A percentile compares a stretch with the other conserved stretches of the same genome.
Evolutionary conservation across 2,113 vertebrate genomes (phyloP).

Genomic region (Oreotragus oreotragus): DNA sequence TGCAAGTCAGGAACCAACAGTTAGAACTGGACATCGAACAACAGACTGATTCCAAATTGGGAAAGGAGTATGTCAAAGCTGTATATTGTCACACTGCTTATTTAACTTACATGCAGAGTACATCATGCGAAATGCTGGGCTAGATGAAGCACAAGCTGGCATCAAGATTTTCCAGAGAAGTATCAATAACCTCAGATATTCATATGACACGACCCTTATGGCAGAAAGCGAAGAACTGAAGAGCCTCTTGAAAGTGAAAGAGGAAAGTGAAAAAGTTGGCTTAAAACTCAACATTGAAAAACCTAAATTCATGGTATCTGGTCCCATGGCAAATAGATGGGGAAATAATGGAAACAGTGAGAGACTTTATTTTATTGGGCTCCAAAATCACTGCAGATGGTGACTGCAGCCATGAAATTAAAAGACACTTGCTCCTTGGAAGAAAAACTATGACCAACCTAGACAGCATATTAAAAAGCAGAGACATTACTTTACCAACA

Average conservation of each 20-base stretch:
- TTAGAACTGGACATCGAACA: neutral
- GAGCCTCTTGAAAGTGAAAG: neutral
- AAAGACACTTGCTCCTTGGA: neutral
- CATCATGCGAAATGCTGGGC: accelerated
- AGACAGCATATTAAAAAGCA: neutral
- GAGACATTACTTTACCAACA: neutral
- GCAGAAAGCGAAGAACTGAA: neutral
- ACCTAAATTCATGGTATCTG: neutral
- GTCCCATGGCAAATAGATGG: neutral
- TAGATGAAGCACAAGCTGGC: neutral
- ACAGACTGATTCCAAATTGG: neutral
- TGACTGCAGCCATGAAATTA: neutral
- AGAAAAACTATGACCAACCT: neutral
- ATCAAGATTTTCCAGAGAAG: neutral
- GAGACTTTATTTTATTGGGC: neutral
- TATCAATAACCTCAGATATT: neutral
- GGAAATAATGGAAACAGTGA: neutral
- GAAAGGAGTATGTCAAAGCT: neutral
- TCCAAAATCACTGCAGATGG: neutral
- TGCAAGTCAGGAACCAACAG: neutral
- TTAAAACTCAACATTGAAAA: neutral
- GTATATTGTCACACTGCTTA: neutral
- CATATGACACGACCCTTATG: neutral
- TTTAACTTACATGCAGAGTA: neutral
- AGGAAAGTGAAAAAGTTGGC: neutral